Base-by-base conservation (phyloP, 2,888 invertebrate genomes). In the Melanchra persicariae region DNA sequence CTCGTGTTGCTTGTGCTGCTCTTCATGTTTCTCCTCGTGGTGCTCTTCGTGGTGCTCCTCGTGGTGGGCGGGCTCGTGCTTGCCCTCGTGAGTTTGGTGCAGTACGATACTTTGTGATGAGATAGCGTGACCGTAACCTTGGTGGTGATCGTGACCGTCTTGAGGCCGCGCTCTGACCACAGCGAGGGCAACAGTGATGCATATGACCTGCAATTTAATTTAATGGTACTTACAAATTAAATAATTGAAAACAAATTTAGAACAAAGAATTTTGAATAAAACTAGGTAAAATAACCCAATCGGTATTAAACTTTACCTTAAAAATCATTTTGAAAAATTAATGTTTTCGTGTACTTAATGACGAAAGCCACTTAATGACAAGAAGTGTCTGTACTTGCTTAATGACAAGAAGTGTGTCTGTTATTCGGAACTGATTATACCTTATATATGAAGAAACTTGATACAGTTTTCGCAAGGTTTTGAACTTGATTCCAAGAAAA, bases 61-160 rank as follows among this genome's bases (percentile, higher is more conserved):
- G 5, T 84, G 51, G 15, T 80, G 65, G 19, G 15, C 5, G 30
- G 66, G 74, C 26, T 66, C 47, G 22, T 75, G 67, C 37, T 83
- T 62, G 1, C 52, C 66, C 10, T 85, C 81, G 37, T 87, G 83
- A 30, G 68, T 85, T 70, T 89, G 87, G 66, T 91, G 89, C 68
- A 89, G 83, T 26, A 84, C 83, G 65, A 90, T 87, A 72, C 86
- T 89, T 66, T 91, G 91, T 3, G 90, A 90, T 9, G 90, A 43
- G 17, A 87, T 83, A 22, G 88, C 89, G 57, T 89, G 88, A 12
- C 80, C 85, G 69, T 88, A 86, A 43, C 87, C 87, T 5, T 88
- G 86, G n/a, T 85, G 70, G 49, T 84, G 69, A 12, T 70, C 74
- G 19, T 80, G 69, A 65, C 69, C 73, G 1, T 68, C 75, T 70